phyloP scores from a whole-genome alignment of 1,140 invertebrate genomes.

The Platorchestia sp. region DNA sequence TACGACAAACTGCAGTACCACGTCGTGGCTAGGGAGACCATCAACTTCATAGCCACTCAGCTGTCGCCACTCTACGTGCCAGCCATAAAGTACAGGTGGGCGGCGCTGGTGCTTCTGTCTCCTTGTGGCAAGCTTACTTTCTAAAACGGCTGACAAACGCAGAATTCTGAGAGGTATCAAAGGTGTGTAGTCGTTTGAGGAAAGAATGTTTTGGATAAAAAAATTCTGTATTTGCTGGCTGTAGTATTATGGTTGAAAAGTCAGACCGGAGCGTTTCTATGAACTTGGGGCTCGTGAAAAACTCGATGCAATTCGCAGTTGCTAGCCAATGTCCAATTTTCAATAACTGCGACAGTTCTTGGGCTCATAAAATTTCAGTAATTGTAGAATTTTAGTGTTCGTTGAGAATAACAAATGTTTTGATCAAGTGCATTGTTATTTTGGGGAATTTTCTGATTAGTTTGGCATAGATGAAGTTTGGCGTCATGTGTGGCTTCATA shows the following conservation, averaged over 20 bases:
- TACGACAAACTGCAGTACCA: constrained; percentile 24
- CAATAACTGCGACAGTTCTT: not conserved
- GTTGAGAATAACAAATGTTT: not conserved
- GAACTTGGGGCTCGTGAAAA: not conserved
- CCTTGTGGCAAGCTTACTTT: no score
- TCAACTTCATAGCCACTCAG: not conserved
- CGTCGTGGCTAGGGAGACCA: not conserved
- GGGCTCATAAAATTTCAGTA: not conserved
- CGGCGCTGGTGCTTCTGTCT: no score
- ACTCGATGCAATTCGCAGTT: not conserved
- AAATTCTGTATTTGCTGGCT: not conserved
- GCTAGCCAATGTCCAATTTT: no score
- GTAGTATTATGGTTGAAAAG: not conserved
- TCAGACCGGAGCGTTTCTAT: not conserved
- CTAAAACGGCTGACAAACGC: no score
- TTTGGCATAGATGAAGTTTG: no score
- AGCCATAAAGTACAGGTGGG: not conserved
- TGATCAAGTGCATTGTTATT: no score
- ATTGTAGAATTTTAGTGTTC: not conserved
- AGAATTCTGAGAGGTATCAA: no score
- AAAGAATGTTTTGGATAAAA: not conserved
- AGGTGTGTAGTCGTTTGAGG: no score
- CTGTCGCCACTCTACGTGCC: constrained; percentile 15
- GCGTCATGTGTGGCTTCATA: no score
- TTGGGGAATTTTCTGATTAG: no score